Base-by-base conservation (phyloP, 1,140 invertebrate genomes). In the Zaprionus nigranus region DNA sequence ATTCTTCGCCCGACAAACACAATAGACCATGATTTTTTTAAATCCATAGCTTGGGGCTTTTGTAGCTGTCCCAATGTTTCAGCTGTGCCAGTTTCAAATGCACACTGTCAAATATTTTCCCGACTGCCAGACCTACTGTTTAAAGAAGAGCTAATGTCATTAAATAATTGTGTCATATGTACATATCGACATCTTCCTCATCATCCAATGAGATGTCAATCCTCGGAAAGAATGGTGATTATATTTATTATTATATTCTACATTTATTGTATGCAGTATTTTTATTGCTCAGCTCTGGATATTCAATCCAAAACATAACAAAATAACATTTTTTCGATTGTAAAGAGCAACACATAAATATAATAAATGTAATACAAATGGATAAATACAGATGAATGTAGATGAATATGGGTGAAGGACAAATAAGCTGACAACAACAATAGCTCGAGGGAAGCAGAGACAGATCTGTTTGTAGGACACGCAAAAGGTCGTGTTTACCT, bases 401-500 rank as follows among this genome's bases (percentile, higher is more conserved):
- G 28, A 46, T 60, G 24, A 58, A 51, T 51, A 6, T 53, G 58
- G 64, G 36, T 49, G 65, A 57, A 49, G 38, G 67, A 51, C 53
- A 63, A 71, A 71, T 71, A 60, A 60, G 60, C 43, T 71, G 43
- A 64, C 28, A 15, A 60, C 40, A 43, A 64, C 43, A 71, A 75
- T 65, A 22, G 53, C 5, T 9, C n/a, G 17, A 56, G 12, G 34
- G 36, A 38, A 26, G 34, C 11, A 43, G 49, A 57, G 24, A 62
- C 43, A 53, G 20, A 51, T 34, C 64, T 20, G 60, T 36, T 7
- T 17, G 40, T 46, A 46, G n/a, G 7, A 30, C 26, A 36, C 26
- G 51, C 54, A 38, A 58, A 54, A 68, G 43, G 43, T 59, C 69
- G 73, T 74, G 59, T 69, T 68, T 85, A 85, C 75, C 75, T 69